phyloP scores from a whole-genome alignment of 2,113 vertebrate species.

The Panthera tigris region DNA sequence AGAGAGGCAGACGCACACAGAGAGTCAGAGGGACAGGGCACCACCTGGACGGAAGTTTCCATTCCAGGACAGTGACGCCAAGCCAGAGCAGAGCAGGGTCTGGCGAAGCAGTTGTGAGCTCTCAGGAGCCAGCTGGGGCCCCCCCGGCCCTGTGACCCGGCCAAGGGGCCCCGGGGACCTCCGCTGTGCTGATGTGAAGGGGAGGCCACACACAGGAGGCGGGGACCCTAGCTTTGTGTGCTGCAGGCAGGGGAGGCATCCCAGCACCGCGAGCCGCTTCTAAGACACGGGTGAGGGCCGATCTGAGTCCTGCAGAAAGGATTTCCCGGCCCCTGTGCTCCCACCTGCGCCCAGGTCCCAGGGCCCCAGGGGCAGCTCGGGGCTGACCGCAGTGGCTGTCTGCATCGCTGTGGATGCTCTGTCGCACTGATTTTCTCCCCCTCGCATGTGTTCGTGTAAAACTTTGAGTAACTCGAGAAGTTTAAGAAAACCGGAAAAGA shows the following conservation, averaged over 20 bases:
- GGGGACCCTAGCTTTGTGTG: not conserved
- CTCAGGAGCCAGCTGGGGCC: not conserved
- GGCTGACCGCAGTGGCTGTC: not conserved
- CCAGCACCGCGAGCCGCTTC: too few species aligned
- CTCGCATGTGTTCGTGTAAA: fast-evolving
- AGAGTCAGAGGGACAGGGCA: not conserved
- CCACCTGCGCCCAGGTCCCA: fast-evolving
- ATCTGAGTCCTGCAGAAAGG: not conserved
- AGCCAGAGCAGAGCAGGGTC: too few species aligned
- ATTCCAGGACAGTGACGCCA: fast-evolving
- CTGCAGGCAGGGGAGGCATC: fast-evolving
- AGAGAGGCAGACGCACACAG: not conserved
- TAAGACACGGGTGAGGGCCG: fast-evolving
- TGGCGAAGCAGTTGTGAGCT: not conserved
- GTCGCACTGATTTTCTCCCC: not conserved
- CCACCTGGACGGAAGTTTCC: not conserved
- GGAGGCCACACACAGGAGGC: not conserved
- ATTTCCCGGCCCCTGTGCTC: fast-evolving
- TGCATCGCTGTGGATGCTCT: too few species aligned
- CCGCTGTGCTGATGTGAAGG: too few species aligned
- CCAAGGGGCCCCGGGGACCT: not conserved
- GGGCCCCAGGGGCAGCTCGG: fast-evolving
- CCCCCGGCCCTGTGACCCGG: fast-evolving
- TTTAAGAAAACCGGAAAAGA: not conserved
- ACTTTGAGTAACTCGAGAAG: not conserved